Evolutionary conservation across 1,140 invertebrate species (phyloP).

Genomic region (Trichogramma pretiosum): DNA sequence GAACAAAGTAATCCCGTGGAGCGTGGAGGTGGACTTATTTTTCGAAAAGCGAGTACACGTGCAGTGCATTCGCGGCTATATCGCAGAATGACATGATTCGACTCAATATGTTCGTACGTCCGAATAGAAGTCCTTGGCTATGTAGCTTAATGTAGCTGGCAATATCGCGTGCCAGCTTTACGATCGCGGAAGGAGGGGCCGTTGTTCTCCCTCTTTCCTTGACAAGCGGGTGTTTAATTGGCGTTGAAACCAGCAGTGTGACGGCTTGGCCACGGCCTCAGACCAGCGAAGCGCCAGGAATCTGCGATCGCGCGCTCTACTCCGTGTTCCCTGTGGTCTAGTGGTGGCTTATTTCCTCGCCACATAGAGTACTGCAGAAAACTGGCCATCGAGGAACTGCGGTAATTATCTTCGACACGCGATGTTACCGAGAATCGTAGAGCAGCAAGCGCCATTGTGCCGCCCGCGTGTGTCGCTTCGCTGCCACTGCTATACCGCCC

Average conservation of each 20-base stretch:
- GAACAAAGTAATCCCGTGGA: no score
- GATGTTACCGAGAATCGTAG: no score
- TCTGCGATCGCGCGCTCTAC: constrained; percentile 39
- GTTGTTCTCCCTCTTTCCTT: constrained; percentile 34
- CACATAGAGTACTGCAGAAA: no score
- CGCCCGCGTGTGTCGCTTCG: not conserved
- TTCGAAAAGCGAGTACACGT: not conserved
- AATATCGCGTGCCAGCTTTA: constrained; percentile 29
- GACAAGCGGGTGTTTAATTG: constrained; percentile 48
- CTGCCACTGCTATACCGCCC: not conserved
- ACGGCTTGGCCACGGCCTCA: constrained; percentile 31
- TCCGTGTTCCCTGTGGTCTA: no score
- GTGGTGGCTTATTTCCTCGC: constrained; percentile 15
- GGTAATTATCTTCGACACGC: constrained; percentile 44
- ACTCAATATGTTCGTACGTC: not conserved
- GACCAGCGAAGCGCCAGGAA: constrained; percentile 25
- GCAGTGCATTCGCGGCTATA: not conserved
- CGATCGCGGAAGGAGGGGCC: constrained; percentile 23
- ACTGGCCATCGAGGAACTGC: constrained; percentile 29
- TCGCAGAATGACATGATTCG: constrained; percentile 1
- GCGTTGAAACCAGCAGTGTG: constrained; percentile 48
- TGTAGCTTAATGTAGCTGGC: constrained; percentile 33
- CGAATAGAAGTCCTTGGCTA: no score
- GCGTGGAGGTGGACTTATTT: no score
- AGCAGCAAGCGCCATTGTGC: no score